Evolutionary conservation across 2,113 vertebrate genomes (phyloP), one percentile per base, ranked within the genome.

Genomic region (Saguinus imperator): DNA sequence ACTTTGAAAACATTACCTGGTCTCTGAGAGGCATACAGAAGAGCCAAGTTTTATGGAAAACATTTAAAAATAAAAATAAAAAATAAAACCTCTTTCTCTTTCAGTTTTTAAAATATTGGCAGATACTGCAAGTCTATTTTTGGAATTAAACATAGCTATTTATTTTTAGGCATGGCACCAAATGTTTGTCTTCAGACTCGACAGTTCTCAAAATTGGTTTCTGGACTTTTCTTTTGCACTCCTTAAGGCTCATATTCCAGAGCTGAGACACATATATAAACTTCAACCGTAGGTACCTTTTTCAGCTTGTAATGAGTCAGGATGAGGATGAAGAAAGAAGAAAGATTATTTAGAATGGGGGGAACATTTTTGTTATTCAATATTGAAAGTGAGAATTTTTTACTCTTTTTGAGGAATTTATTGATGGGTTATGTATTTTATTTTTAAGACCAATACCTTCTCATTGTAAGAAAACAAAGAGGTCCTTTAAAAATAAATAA

Each of bases 131-230:
- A 95, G 40, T 95, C 87, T 97, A 87, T 94, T 97, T 97, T 97
- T 94, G 45, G 95, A 97, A 73, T 94, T 96, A 89, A 97, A 87
- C 43, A 81, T 72, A 87, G 83, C 50, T 96, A 95, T 96, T 96
- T 97, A 97, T 85, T 95, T 96, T 83, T 93, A 94, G 87, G 80
- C 94, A 93, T 64, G 17, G 61, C n/a, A 96, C 83, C 87, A 87
- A 96, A 94, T 87, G 17, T 52, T 93, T 75, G 52, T 89, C 84
- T 93, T 95, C 61, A 84, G 70, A 91, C 73, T 97, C 87, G 97
- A 83, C 92, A 92, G 11, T 89, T 97, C 45, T 90, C 40, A 91
- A 96, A 91, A 87, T 16, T 87, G 57, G n/a, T 52, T 94, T 85
- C 61, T 96, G 37, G 37, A 48, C 61, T 83, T 92, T 93, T 92